Conservation (phyloP, 2,113 vertebrate genomes). For the Mus musculus region DNA sequence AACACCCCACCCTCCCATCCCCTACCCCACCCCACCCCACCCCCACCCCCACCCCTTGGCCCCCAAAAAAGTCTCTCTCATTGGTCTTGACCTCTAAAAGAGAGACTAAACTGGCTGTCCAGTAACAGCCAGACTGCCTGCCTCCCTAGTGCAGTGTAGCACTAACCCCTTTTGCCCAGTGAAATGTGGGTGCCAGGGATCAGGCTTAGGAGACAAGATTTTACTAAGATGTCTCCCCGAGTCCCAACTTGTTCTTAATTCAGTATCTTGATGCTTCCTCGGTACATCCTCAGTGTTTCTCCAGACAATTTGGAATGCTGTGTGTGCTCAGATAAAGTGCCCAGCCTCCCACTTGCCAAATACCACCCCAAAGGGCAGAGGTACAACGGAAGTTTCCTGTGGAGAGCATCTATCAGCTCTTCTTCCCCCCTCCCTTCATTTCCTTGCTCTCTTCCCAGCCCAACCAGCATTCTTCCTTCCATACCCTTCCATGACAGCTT, state of each 20-base stretch:
- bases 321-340: not conserved
- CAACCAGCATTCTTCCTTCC: not conserved
- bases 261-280: slow-evolving; percentile 25
- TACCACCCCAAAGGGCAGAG: slow-evolving; percentile 40
- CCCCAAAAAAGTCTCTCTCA: not conserved
- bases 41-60: no score
- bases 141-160: no score
- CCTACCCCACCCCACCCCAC: no score
- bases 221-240: not conserved
- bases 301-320: not conserved
- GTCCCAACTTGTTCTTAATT: not conserved
- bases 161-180: no score
- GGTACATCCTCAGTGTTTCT: slow-evolving; percentile 53
- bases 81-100: not conserved
- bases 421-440: not conserved
- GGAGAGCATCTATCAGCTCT: slow-evolving; percentile 43
- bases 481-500: not conserved
- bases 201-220: no score
- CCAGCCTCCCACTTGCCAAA: slow-evolving; percentile 13
- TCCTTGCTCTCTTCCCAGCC: not conserved
- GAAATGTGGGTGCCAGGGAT: not conserved
- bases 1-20: no score
- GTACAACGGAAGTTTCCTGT: not conserved
- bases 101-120: not conserved
- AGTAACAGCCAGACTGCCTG: not conserved